Base-by-base conservation (phyloP, 1,140 invertebrate species). In the Pygmarrhopalites habei region DNA sequence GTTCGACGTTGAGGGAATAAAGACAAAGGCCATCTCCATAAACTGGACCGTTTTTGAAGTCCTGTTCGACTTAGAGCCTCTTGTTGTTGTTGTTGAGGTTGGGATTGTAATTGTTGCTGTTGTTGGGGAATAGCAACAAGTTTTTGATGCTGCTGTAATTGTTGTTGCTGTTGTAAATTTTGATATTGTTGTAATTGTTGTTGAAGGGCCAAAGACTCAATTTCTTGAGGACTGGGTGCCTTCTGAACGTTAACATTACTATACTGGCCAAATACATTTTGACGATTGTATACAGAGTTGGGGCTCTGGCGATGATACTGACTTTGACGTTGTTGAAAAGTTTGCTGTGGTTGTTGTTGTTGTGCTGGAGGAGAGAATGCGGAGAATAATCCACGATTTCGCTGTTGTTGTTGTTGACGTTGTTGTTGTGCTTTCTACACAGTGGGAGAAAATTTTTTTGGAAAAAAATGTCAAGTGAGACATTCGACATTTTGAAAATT, bases 161-260 rank as follows among this genome's bases (percentile, higher is more conserved):
- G 60, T 43, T 64, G 62, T n/a, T 23, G 5, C 41, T 60, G 66
- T 41, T 30, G 66, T n/a, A n/a, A n/a, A n/a, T n/a, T n/a, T 28
- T 49, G 53, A 23, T 17, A 17, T 12, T 53, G 44, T 21, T 58
- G 44, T 15, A 32, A 23, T 32, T 61, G 52, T 44, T 61, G 30
- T 55, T 51, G 35, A 49, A 30, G 1, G 28, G 7, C 26, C 39
- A 19, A 21, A 25, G 19, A 3, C n/a, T 46, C 49, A 23, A 25
- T 47, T 21, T 19, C 32, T 10, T 61, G 25, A 46, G 12, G 44
- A 19, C n/a, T 35, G 32, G 35, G 51, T 56, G 25, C 51, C 29
- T 61, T 61, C n/a, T 52, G 59, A 28, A 15, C 35, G 23, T 52
- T 52, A 10, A 7, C 29, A 2, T 19, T 21, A 51, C 44, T 26